These are phyloP conservation scores for Emesis russula DNA, from an alignment of 2,888 invertebrate genomes.

Conservation along the genomic window DNA sequence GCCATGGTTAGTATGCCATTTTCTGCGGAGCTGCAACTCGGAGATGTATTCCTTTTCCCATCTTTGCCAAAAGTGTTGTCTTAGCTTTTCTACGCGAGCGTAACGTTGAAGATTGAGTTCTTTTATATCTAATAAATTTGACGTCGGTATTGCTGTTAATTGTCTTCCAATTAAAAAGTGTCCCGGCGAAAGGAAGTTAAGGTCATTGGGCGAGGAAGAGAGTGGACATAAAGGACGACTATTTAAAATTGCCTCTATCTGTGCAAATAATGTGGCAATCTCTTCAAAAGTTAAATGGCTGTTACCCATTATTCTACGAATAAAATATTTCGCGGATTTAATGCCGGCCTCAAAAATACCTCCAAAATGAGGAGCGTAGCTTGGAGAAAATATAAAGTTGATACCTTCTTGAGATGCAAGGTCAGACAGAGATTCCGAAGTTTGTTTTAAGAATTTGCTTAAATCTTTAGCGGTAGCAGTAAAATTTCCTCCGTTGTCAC, in stretches of 20 bases:
- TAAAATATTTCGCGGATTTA: slow-evolving; percentile 23
- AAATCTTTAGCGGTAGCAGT: slow-evolving; percentile 19
- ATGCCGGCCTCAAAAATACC: slow-evolving; percentile 64
- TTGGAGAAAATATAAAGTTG: slow-evolving; percentile 79
- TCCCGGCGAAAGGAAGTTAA: slow-evolving; percentile 66
- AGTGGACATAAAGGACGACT: slow-evolving; percentile 72
- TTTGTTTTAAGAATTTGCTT: neutral
- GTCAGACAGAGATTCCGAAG: slow-evolving; percentile 53
- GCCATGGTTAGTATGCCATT: slow-evolving; percentile 33
- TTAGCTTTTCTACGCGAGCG: slow-evolving; percentile 1
- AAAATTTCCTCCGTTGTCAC: slow-evolving; percentile 42
- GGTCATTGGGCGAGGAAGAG: slow-evolving; percentile 63
- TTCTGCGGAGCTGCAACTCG: slow-evolving; percentile 52
- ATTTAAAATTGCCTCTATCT: slow-evolving; percentile 78
- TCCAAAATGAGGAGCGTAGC: slow-evolving; percentile 70
- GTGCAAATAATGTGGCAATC: slow-evolving; percentile 65
- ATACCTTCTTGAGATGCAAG: slow-evolving; percentile 82
- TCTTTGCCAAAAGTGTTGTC: slow-evolving; percentile 63
- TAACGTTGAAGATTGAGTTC: neutral
- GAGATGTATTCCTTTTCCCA: slow-evolving; percentile 64
- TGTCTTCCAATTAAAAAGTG: slow-evolving; percentile 46
- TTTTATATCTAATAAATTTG: neutral
- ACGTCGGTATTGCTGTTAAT: neutral
- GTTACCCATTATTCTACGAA: no score
- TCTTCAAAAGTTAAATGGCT: slow-evolving; percentile 55